phyloP scores from a whole-genome alignment of 2,797 vertebrate genomes.

The Chlorospingus flavigularis region DNA sequence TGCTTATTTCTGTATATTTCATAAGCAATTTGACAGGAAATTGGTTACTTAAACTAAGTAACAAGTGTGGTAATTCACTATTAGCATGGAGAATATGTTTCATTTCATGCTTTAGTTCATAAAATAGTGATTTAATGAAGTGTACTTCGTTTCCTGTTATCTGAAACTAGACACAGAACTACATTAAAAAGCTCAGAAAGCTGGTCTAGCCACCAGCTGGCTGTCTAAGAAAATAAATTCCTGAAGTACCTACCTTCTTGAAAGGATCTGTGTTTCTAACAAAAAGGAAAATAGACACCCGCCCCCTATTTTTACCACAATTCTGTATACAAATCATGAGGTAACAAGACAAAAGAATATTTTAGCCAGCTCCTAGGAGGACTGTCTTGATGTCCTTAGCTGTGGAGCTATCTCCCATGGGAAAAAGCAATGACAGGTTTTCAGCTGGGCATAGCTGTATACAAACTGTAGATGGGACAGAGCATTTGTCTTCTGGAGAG shows the following conservation, averaged over 20 bases:
- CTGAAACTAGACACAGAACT: neutral
- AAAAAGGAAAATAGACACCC: neutral
- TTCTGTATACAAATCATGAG: neutral
- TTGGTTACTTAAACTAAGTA: neutral
- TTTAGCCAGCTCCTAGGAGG: neutral
- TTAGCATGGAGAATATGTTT: neutral
- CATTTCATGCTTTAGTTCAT: neutral
- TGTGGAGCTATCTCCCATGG: neutral
- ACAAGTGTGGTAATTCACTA: neutral
- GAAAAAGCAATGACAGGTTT: neutral
- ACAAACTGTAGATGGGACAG: neutral
- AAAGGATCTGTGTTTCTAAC: neutral
- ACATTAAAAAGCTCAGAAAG: neutral
- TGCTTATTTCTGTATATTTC: neutral
- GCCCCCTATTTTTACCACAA: neutral
- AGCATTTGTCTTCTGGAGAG: neutral
- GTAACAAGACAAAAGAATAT: neutral
- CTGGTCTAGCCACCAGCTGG: neutral
- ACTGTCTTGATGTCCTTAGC: neutral
- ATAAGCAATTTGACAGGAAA: neutral
- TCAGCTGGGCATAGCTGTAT: neutral
- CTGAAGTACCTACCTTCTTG: neutral
- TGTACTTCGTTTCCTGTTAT: neutral
- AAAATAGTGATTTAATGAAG: neutral
- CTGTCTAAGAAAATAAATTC: neutral